Evolutionary conservation across 2,797 vertebrate species (phyloP).

Genomic region (Gallirallus australis): DNA sequence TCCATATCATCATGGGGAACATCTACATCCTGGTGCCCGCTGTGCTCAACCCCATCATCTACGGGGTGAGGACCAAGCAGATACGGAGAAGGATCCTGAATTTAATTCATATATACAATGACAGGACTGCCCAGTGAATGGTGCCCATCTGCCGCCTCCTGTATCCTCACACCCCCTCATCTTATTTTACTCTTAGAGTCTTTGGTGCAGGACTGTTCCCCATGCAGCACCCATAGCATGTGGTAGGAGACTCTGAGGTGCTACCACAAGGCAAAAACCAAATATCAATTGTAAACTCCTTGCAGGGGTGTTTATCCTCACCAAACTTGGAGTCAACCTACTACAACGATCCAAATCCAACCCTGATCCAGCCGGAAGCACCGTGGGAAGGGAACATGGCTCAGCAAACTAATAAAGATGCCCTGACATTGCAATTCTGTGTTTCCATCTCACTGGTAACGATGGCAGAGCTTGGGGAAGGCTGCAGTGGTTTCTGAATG

Average conservation of each 20-base stretch:
- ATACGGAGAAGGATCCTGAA: conserved; percentile 69
- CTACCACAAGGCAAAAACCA: background rate
- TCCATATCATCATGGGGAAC: conserved; percentile 50
- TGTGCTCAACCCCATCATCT: conserved; percentile 79
- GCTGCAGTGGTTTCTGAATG: background rate
- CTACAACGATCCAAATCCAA: background rate
- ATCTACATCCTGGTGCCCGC: conserved; percentile 70
- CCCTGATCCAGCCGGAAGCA: background rate
- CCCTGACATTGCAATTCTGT: background rate
- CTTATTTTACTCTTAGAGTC: rapidly evolving
- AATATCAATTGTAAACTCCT: background rate
- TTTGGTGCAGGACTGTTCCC: background rate
- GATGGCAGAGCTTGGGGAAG: background rate
- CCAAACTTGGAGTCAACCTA: rapidly evolving
- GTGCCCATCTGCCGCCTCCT: rapidly evolving
- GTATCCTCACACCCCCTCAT: rapidly evolving
- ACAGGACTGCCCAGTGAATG: background rate
- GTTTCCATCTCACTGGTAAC: rapidly evolving
- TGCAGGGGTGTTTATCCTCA: background rate
- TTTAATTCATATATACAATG: background rate
- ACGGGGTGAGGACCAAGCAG: conserved; percentile 76
- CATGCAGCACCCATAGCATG: background rate
- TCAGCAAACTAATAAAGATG: background rate
- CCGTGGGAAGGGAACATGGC: background rate
- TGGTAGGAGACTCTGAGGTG: background rate